These are phyloP conservation scores for Lates calcarifer DNA, from an alignment of 2,113 vertebrate species.

Conservation along the genomic window DNA sequence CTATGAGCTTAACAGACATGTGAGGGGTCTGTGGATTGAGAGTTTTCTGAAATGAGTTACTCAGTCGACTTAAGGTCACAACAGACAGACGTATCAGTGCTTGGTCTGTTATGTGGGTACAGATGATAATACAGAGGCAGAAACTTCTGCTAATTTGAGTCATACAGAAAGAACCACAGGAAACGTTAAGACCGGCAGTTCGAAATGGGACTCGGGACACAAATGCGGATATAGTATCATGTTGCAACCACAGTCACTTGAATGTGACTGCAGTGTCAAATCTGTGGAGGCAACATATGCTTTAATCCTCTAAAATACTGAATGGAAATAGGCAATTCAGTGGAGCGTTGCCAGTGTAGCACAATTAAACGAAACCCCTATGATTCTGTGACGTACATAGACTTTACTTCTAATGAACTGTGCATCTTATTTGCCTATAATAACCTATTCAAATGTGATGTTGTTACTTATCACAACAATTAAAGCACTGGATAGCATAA, in stretches of 20 bases:
- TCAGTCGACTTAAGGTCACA: slow-evolving; percentile 8
- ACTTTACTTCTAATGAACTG: background rate
- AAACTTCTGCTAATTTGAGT: slow-evolving; percentile 41
- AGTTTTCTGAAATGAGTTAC: background rate
- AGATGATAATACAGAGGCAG: slow-evolving; percentile 3
- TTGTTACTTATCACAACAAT: slow-evolving; percentile 11
- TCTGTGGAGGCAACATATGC: slow-evolving; percentile 21
- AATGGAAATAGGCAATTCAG: background rate
- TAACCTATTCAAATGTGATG: slow-evolving; percentile 1
- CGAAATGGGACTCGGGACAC: slow-evolving; percentile 61
- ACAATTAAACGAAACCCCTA: background rate
- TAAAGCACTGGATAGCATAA: background rate
- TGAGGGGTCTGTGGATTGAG: background rate
- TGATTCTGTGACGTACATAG: background rate
- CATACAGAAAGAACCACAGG: slow-evolving; percentile 56
- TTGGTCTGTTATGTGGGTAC: background rate
- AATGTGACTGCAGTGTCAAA: slow-evolving; percentile 49
- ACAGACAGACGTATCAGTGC: background rate
- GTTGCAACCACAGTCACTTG: slow-evolving; percentile 57
- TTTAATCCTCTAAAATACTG: background rate
- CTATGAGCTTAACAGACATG: background rate
- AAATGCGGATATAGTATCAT: slow-evolving; percentile 67
- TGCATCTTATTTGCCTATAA: background rate
- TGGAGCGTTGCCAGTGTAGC: background rate
- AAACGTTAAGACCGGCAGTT: slow-evolving; percentile 50